Conservation (phyloP, 2,888 invertebrate species). For the Philhelius pedissequus region DNA sequence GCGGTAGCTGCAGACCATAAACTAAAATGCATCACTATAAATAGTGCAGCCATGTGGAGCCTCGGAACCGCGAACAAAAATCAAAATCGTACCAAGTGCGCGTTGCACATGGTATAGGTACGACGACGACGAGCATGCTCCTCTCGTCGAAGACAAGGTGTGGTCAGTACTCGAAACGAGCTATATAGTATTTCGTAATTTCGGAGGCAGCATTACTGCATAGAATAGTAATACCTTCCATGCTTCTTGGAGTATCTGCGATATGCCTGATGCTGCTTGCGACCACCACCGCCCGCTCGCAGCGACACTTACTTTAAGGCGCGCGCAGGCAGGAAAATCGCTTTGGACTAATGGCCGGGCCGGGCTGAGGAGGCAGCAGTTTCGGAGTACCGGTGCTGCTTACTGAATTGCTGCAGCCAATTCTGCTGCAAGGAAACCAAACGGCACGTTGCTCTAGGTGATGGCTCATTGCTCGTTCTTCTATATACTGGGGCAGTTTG, state of each 20-base stretch:
- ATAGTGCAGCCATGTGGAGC: constrained; percentile 68
- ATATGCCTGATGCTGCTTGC: constrained; percentile 15
- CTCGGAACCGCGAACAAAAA: constrained; percentile 61
- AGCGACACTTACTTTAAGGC: constrained; percentile 61
- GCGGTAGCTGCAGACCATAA: constrained; percentile 68
- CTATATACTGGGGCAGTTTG: constrained; percentile 13
- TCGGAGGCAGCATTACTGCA: constrained; percentile 52
- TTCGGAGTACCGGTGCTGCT: constrained; percentile 33
- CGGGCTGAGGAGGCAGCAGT: constrained; percentile 4
- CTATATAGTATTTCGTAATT: constrained; percentile 68
- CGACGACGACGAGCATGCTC: constrained; percentile 5
- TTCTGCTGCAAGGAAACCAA: constrained; percentile 63
- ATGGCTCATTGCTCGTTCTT: no score
- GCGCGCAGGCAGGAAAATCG: constrained; percentile 58
- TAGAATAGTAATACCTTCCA: constrained; percentile 67
- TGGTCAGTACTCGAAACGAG: constrained; percentile 68
- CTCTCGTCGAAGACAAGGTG: constrained; percentile 63
- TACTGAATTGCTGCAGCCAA: constrained; percentile 62
- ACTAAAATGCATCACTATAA: constrained; percentile 68
- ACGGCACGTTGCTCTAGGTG: constrained; percentile 53
- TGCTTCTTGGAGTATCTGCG: neutral
- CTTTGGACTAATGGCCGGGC: constrained; percentile 57
- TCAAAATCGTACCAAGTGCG: constrained; percentile 65
- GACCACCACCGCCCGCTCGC: constrained; percentile 33
- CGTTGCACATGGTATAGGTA: constrained; percentile 55